phyloP scores from a whole-genome alignment of 1,140 invertebrate genomes.

The Pseudomyrmex pallidus region DNA sequence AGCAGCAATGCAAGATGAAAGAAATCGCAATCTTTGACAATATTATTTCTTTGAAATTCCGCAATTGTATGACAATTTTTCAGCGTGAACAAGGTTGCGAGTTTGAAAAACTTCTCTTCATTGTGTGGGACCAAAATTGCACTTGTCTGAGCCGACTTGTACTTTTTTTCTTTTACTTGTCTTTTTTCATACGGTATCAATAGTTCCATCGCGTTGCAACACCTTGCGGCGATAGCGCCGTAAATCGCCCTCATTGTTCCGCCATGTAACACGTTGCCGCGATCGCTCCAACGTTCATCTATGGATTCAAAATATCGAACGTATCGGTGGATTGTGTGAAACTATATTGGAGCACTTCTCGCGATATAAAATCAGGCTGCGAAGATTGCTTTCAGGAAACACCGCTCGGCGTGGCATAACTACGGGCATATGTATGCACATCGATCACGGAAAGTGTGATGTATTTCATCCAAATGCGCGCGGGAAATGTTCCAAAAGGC shows the following conservation, averaged over 20 bases:
- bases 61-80: background rate
- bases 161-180: background rate
- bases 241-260: slow-evolving; percentile 66
- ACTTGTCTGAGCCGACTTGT: slow-evolving; percentile 44
- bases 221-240: slow-evolving; percentile 65
- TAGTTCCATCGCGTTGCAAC: slow-evolving; percentile 44
- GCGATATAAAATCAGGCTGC: slow-evolving; percentile 56
- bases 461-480: slow-evolving; percentile 57
- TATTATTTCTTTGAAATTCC: background rate
- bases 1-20: background rate
- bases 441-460: slow-evolving; percentile 56
- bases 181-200: slow-evolving; percentile 37
- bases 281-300: slow-evolving; percentile 57
- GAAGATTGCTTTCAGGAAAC: slow-evolving; percentile 57
- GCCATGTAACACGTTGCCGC: slow-evolving; percentile 59
- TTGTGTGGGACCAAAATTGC: slow-evolving; percentile 19
- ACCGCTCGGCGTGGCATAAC: slow-evolving; percentile 42
- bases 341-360: slow-evolving; percentile 43
- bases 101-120: background rate
- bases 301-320: slow-evolving; percentile 53
- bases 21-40: background rate
- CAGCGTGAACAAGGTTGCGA: background rate
- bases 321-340: slow-evolving; percentile 29
- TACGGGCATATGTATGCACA: slow-evolving; percentile 58
- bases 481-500: slow-evolving; percentile 54